These are phyloP conservation scores for Chirona hameri DNA, from an alignment of 2,888 invertebrate genomes.

Conservation along the genomic window DNA sequence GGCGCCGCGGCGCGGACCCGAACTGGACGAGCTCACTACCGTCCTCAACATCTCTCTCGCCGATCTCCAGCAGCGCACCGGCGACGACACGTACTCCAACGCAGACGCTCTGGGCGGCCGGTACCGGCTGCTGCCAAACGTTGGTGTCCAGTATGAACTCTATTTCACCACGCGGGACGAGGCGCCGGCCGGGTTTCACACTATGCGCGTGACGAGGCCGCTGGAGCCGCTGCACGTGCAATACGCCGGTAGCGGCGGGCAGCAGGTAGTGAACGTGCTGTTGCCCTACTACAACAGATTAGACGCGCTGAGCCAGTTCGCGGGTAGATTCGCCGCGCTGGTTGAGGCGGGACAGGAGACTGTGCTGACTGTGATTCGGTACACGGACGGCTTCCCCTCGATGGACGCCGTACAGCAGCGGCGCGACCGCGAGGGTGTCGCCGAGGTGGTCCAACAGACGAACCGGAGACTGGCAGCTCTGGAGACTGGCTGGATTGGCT, in stretches of 20 bases:
- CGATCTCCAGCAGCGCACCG: not conserved
- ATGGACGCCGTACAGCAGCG: not conserved
- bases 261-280: not conserved
- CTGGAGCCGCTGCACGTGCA: not conserved
- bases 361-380: not conserved
- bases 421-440: not conserved
- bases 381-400: not conserved
- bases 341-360: not conserved
- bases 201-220: not conserved
- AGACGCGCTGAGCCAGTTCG: not conserved
- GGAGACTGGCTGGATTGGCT: not conserved
- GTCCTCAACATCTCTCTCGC: not conserved
- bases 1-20: not conserved
- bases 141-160: not conserved
- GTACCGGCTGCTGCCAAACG: constrained; percentile 2
- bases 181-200: not conserved
- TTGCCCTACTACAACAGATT: constrained; percentile 1
- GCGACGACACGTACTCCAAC: not conserved
- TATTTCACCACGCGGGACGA: not conserved
- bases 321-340: not conserved
- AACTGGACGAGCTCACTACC: not conserved
- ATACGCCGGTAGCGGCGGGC: not conserved
- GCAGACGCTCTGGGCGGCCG: constrained; percentile 2
- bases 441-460: not conserved
- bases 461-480: not conserved